Evolutionary conservation across 2,113 vertebrate species (phyloP), one percentile per base, ranked within the genome.

Genomic region (Isichthys henryi): DNA sequence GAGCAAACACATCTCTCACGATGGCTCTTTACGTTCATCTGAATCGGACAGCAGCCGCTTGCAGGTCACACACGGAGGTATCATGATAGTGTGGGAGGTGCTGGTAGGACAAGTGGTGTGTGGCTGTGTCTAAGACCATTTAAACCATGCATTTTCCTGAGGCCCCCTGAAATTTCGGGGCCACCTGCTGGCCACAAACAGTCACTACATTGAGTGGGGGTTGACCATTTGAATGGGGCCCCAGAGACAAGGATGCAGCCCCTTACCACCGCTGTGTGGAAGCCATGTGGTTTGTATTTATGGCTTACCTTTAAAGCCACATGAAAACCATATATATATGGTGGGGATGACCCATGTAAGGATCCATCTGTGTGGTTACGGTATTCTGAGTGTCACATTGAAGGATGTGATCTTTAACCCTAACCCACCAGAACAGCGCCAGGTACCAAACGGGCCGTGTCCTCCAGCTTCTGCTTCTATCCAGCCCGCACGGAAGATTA

Each of bases 1-100:
- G 90, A 92, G 93, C 91, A 94, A 70, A 89, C 17, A 2, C 21
- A 17, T 46, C 35, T 85, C 21, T 39, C 5, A 52, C 10, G 1
- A 9, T 21, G 10, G 0, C 77, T 31, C n/a, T 5, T 13, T 10
- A 13, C 27, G 0, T 70, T 70, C n/a, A 70, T 31, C n/a, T 70
- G 9, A 70, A 31, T 70, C n/a, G n/a, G 62, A 70, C n/a, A 31
- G 62, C 62, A 31, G 62, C 62, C n/a, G 62, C 9, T 10, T 27
- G 58, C 58, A n/a, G 58, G 58, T 27, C 58, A 66, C 58, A 4
- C 9, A 8, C 58, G 6, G 23, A 27, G 23, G 27, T 27, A 62
- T 62, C 21, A 62, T n/a, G 21, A 62, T 3, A 23, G 58, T n/a
- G 58, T n/a, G 9, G 58, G 58, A 23, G 21, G 58, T n/a, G 21